phyloP scores from a whole-genome alignment of 2,113 vertebrate genomes.

The Ailuropoda melanoleuca region DNA sequence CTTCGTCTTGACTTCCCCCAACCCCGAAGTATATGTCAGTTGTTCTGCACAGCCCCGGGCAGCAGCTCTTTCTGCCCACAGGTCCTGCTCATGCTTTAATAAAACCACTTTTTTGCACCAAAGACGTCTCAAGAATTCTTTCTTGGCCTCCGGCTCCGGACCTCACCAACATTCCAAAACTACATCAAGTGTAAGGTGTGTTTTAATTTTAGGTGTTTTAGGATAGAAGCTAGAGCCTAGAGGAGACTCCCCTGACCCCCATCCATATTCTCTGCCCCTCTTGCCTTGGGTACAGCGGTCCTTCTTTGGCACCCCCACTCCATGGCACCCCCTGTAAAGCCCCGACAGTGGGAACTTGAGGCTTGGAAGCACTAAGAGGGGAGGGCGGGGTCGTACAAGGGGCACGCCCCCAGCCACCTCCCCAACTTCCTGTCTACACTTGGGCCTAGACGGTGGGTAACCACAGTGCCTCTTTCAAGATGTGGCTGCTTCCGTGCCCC shows the following conservation, averaged over 20 bases:
- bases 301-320: neutral
- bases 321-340: fast-evolving
- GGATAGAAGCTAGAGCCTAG: neutral
- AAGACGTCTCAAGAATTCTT: neutral
- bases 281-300: neutral
- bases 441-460: neutral
- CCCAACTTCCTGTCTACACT: neutral
- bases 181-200: neutral
- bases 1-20: neutral
- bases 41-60: neutral
- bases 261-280: fast-evolving
- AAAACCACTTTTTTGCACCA: neutral
- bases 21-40: no score
- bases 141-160: neutral
- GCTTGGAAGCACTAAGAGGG: neutral
- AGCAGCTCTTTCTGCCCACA: neutral
- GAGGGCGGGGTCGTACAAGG: neutral
- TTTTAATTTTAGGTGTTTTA: neutral
- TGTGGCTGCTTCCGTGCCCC: neutral
- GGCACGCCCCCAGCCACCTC: no score
- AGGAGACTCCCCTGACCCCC: fast-evolving
- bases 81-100: neutral
- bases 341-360: neutral
- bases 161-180: neutral
- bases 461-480: neutral